Conservation (phyloP, 2,888 invertebrate genomes). For the Julus scandinavius region DNA sequence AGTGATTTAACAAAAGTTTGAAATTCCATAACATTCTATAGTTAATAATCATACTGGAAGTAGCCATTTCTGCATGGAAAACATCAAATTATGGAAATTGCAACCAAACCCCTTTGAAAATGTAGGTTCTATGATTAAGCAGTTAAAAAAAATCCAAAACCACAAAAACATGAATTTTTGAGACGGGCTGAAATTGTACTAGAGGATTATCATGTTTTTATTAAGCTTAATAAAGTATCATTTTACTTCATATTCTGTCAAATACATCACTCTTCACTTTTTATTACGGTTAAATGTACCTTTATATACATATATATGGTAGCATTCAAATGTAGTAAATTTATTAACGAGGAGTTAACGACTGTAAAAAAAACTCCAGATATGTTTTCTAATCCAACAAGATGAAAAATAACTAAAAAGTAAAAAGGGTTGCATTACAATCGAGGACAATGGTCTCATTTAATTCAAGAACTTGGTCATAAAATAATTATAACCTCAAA, state of each 20-base stretch:
- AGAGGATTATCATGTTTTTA: not conserved
- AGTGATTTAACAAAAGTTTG: too few species aligned
- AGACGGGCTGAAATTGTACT: not conserved
- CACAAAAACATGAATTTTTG: not conserved
- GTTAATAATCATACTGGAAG: not conserved
- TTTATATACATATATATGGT: not conserved
- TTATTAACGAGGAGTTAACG: conserved; percentile 25
- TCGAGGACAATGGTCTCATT: conserved; percentile 25
- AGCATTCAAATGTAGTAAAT: not conserved
- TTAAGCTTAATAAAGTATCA: conserved; percentile 15
- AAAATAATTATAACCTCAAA: conserved; percentile 37
- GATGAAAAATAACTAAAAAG: not conserved
- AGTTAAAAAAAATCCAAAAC: not conserved
- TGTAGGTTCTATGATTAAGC: not conserved
- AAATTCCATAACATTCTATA: too few species aligned
- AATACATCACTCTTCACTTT: not conserved
- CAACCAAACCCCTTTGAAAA: not conserved
- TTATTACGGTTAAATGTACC: not conserved
- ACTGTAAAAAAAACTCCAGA: not conserved
- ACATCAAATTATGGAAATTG: not conserved
- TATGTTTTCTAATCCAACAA: not conserved
- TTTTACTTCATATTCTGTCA: not conserved
- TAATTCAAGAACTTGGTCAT: conserved; percentile 10
- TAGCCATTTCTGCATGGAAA: not conserved
- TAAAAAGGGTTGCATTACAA: not conserved